Conservation (phyloP, 2,888 invertebrate genomes). For the Gastrophysa polygoni region DNA sequence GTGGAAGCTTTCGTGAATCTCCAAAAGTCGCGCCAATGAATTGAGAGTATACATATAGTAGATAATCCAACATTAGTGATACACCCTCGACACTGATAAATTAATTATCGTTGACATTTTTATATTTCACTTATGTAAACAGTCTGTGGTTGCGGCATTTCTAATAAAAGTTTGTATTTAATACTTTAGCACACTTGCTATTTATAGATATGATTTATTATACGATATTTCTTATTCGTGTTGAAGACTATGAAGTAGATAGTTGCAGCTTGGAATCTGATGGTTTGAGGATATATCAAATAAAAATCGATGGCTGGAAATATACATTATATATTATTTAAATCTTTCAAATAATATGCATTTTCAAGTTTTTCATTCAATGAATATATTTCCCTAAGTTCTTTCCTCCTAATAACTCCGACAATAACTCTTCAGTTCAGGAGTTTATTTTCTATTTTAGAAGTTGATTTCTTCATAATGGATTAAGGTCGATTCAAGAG, state of each 20-base stretch:
- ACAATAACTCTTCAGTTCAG: too few relatives aligned
- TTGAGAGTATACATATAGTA: background rate
- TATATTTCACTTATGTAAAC: constrained; percentile 13
- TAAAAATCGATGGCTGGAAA: too few relatives aligned
- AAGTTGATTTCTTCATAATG: too few relatives aligned
- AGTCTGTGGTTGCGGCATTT: constrained; percentile 21
- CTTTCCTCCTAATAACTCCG: too few relatives aligned
- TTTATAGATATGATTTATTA: constrained; percentile 15
- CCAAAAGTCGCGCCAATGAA: background rate
- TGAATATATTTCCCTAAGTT: too few relatives aligned
- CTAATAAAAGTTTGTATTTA: constrained; percentile 21
- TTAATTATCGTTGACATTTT: constrained; percentile 14
- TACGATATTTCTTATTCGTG: background rate
- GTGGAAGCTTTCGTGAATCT: too few relatives aligned
- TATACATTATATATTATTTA: too few relatives aligned
- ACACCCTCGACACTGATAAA: constrained; percentile 11
- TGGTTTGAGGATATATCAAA: background rate
- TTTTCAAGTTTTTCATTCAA: too few relatives aligned
- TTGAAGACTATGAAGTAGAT: constrained; percentile 3
- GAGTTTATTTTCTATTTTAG: too few relatives aligned
- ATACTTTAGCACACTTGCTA: constrained; percentile 17
- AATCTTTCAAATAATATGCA: too few relatives aligned
- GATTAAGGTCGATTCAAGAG: too few relatives aligned
- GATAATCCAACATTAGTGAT: background rate
- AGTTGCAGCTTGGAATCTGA: background rate